Evolutionary conservation across 1,140 invertebrate species (phyloP), one percentile per base, ranked within the genome.

Genomic region (Pteromalus puparum): DNA sequence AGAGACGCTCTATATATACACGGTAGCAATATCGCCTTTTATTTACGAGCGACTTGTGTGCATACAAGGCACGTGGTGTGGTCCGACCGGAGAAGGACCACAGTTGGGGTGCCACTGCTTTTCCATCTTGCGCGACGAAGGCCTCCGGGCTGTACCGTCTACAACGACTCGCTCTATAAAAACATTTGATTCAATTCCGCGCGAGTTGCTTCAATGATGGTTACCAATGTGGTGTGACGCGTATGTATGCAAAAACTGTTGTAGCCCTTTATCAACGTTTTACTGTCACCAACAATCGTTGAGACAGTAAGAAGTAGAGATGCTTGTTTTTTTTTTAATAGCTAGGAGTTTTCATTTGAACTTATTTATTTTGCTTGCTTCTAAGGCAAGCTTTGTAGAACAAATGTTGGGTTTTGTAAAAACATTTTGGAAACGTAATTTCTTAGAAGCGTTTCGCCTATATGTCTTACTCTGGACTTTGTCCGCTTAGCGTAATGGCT

Each of bases 131-230:
- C 72, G 74, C 90, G 88, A 87, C 89, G 87, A 82, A 89, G 88
- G 90, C 88, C 88, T 85, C 89, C 87, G 48, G 87, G 87, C 88
- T 90, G 87, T 87, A 85, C 87, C 87, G 88, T 86, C 86, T 83
- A 30, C 86, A 13, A 2, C 67, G 67, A 28, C 67, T 26, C 79
- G 85, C 88, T 89, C 88, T 90, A n/a, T n/a, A 92, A 93, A 92
- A 92, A 93, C 91, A 93, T 92, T 92, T 90, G 90, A 91, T 91
- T 93, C 86, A 91, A 91, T 92, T 91, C 90, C 91, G 86, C 88
- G 87, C 87, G 89, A 89, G 86, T 90, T 88, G 88, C 61, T 90
- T 85, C 89, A 92, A 90, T 90, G 89, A 92, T 93, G 90, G 90
- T 89, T 90, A 90, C 89, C 90, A 90, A 93, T 92, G 90, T 91